Percentiles rank a stretch among this genome's conserved stretches.
Evolutionary conservation across 2,797 vertebrate species (phyloP).

Genomic region (Acanthis flammea): DNA sequence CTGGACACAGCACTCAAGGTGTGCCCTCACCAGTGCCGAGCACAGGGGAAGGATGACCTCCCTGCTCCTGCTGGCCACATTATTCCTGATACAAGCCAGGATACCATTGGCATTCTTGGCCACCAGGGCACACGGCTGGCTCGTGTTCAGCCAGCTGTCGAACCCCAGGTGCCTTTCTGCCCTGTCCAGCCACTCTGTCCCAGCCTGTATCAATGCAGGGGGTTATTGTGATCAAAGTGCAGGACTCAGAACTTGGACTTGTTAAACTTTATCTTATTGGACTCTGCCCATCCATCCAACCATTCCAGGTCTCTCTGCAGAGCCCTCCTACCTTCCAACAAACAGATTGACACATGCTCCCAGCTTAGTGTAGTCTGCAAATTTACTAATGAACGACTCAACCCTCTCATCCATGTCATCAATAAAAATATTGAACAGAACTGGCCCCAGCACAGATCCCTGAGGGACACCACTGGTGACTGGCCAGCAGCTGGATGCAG

Average conservation of each 20-base stretch:
- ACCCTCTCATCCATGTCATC: no score
- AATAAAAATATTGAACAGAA: no score
- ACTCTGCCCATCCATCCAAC: background rate
- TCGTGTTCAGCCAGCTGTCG: background rate
- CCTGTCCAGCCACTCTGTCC: background rate
- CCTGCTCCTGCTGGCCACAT: background rate
- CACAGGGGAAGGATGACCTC: background rate
- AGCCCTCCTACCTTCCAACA: background rate
- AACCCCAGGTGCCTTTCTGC: background rate
- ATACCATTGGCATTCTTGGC: background rate
- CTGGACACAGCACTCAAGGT: background rate
- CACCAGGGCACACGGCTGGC: background rate
- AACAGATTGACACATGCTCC: background rate
- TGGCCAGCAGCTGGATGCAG: no score
- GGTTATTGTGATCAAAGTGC: background rate
- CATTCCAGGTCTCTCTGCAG: background rate
- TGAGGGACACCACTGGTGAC: no score
- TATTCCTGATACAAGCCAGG: background rate
- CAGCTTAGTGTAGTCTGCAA: no score
- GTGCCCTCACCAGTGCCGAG: accelerated
- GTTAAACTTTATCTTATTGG: background rate
- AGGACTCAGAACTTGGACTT: background rate
- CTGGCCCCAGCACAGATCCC: no score
- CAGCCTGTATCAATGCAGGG: background rate
- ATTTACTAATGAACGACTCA: no score